Evolutionary conservation across 2,797 vertebrate genomes (phyloP).

Genomic region (Brachyalestes nurse): DNA sequence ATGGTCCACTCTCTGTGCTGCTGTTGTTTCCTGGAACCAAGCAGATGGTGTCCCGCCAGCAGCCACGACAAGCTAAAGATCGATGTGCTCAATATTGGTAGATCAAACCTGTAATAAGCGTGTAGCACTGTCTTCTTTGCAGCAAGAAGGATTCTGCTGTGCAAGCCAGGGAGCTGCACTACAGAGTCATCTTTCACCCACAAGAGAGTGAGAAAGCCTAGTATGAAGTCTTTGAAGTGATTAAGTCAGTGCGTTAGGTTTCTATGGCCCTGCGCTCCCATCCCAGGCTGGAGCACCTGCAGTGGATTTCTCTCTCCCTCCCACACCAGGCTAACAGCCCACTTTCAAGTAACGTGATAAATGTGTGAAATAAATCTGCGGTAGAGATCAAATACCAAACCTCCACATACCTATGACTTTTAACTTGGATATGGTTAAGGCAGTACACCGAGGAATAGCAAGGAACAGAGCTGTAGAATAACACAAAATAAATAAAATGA

Average conservation of each 20-base stretch:
- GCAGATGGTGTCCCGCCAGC: slow-evolving; percentile 18
- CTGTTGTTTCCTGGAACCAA: not conserved
- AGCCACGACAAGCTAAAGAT: slow-evolving; percentile 19
- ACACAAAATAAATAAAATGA: not conserved
- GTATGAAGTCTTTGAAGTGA: slow-evolving; percentile 36
- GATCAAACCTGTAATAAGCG: slow-evolving; percentile 39
- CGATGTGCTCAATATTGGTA: slow-evolving; percentile 30
- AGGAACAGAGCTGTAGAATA: not conserved
- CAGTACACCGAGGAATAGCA: not conserved
- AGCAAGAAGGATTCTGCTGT: slow-evolving; percentile 15
- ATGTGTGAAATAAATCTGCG: slow-evolving; percentile 3
- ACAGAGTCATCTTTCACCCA: slow-evolving; percentile 27
- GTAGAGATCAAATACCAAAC: slow-evolving; percentile 9
- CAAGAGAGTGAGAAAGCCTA: slow-evolving; percentile 10
- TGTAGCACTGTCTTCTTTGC: slow-evolving; percentile 18
- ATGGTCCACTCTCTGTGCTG: not conserved
- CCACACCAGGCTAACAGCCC: not conserved
- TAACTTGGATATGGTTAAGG: not conserved
- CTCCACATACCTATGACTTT: not conserved
- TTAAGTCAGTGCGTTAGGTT: slow-evolving; percentile 27
- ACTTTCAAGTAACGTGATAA: not conserved
- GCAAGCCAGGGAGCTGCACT: slow-evolving; percentile 16
- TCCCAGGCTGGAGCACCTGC: slow-evolving; percentile 7
- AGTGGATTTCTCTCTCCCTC: not conserved
- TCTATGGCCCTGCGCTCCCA: not conserved